Base-by-base conservation (phyloP, 2,113 vertebrate genomes). In the Indicator indicator region DNA sequence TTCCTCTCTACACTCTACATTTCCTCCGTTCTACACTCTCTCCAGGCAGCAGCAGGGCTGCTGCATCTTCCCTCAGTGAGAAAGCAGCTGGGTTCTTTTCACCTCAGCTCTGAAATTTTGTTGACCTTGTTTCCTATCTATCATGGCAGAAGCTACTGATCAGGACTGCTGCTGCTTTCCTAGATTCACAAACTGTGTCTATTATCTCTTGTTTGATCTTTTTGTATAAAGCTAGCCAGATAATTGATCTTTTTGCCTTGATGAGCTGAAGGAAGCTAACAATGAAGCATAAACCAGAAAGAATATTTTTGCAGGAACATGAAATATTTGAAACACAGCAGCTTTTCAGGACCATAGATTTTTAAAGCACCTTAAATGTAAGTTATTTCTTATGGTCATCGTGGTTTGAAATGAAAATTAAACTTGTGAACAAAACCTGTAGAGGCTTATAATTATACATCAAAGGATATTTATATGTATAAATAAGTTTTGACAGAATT, bases 91-190 rank as follows among this genome's bases (percentile, higher is more conserved):
- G n/a, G 13, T 62, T 38, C 30, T 69, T 63, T 62, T 54, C 16
- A 59, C 7, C 16, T 77, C 5, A 14, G 11, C 50, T 94, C 71
- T 88, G 75, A 83, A 84, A 73, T 40, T 94, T 93, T 48, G 38
- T 69, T 96, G 79, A 90, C 93, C 79, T 92, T 88, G 42, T 83
- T 93, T 93, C 83, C 40, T 76, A 24, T 69, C 68, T 92, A 50
- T 17, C 6, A 3, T 58, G 68, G 76, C 90, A 95, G 80, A 73
- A 94, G 60, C 80, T 83, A 26, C 88, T 77, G 64, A 36, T 80
- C 19, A 2, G 40, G 33, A 28, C 44, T 81, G 72, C 71, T 93
- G 88, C 18, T 90, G 60, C 52, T 79, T 74, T 78, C 42, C 40
- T 50, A 63, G 42, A 46, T 83, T 88, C 30, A 58, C 72, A 44